Base-by-base conservation (phyloP, 1,140 invertebrate genomes). In the Lucilia sericata region DNA sequence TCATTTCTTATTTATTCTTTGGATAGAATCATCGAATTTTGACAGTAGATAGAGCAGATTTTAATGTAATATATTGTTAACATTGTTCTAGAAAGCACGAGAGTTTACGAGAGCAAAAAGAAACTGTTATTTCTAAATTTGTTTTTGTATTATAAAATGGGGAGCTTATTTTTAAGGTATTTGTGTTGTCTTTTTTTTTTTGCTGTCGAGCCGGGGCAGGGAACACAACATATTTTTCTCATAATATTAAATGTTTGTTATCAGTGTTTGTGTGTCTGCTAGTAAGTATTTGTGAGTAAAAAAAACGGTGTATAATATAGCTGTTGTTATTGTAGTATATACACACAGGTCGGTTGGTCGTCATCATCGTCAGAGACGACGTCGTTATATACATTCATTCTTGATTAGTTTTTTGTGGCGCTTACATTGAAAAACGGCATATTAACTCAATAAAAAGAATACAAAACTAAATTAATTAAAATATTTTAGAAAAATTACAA, bases 401-500 rank as follows among this genome's bases (percentile, higher is more conserved):
- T 80, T 80, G 76, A 80, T 80, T 80, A 80, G 76, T 80, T 80
- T 80, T 80, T 80, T 80, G 76, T 80, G 76, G 76, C 76, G 76
- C 76, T 80, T 80, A 49, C 76, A 80, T 9, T 80, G 47, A 80
- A 78, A 30, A 70, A 80, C 76, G 76, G 76, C 13, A 80, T 80
- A 80, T 21, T 21, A 51, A 80, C 9, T 51, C 13, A 80, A 49
- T 51, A 21, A 49, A 49, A 80, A 80, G 49, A 80, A 25, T n/a
- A 49, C 25, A 78, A 78, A 42, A 78, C 4, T 19, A 70, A 70
- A 70, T 70, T 70, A 70, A 42, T 21, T 9, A 70, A 21, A 21
- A 70, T 25, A 19, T 19, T 21, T 70, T 25, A 36, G n/a, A 25
- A 14, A 80, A 51, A 34, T 36, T 19, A 19, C n/a, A 78, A 74